Evolutionary conservation across 2,888 invertebrate species (phyloP), one percentile per base, ranked within the genome.

Genomic region (Agriotes lineatus): DNA sequence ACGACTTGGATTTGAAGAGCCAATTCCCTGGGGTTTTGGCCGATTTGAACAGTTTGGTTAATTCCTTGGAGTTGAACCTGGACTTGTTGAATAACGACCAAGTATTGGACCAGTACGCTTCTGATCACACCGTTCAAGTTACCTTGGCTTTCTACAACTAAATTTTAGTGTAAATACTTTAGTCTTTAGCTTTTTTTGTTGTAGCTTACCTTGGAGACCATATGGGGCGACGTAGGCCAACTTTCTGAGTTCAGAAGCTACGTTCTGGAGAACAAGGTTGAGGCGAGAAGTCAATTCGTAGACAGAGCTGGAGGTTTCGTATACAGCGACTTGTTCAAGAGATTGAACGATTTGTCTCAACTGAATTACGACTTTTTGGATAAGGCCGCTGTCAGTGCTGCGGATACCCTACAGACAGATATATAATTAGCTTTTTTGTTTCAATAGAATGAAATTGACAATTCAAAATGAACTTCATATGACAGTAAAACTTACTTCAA

Each of bases 11-110:
- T 62, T 39, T 50, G 58, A 2, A 68, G 58, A 5, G 58, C 62
- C 9, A 63, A 22, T 52, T 68, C 68, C 3, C 48, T 18, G 0
- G 63, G 62, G 16, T 39, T 57, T 57, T 62, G 37, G 1, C 62
- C 68, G 12, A 68, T 42, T 16, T 68, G 63, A 1, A 37, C 58
- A 14, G 35, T 57, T 39, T 68, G 52, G 22, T 63, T 58, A 14
- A 68, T 52, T 16, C 63, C 62, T 42, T 68, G 62, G 9, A 68
- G 35, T 42, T 63, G 20, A 2, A 68, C 42, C 50, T 68, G 68
- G 2, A 68, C 30, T 33, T 58, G 45, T 58, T 68, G 62, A 16
- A 68, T 37, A 7, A 63, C 57, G 7, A 63, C 33, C 58, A 68
- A 52, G 16, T 68, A 68, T 22, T 68, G 50, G 45, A 62, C 30